phyloP scores from a whole-genome alignment of 2,888 invertebrate genomes.

The Imbricaverruca yamaguchii region DNA sequence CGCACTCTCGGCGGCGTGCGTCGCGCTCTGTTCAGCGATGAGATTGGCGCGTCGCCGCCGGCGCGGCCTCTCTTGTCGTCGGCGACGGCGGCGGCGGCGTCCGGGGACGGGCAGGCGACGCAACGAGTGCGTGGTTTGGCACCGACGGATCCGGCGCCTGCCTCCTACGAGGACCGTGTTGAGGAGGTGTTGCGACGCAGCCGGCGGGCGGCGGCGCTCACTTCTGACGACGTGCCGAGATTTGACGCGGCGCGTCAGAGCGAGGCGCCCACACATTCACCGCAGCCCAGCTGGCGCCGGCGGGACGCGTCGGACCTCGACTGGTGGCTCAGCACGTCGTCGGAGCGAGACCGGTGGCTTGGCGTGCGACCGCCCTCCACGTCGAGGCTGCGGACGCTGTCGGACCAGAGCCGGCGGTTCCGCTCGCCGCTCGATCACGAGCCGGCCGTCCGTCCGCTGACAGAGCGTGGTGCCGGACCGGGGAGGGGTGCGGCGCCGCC shows the following conservation, averaged over 20 bases:
- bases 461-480: no score
- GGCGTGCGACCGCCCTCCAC: neutral
- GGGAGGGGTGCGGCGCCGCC: neutral
- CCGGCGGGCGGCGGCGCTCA: neutral
- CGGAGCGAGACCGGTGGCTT: neutral
- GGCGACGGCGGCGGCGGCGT: neutral
- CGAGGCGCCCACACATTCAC: no score
- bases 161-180: neutral
- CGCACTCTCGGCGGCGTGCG: neutral
- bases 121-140: neutral
- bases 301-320: neutral
- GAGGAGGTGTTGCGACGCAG: neutral
- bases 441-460: no score
- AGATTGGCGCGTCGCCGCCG: neutral
- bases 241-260: neutral
- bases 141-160: neutral
- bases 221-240: neutral
- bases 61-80: neutral
- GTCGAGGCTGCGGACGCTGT: no score
- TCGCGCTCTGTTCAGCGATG: neutral
- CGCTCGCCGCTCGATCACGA: no score
- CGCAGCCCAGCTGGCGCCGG: no score
- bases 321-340: neutral
- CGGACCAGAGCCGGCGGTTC: no score
- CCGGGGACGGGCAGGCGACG: neutral